Base-by-base conservation (phyloP, 2,113 vertebrate genomes). In the Sula dactylatra region DNA sequence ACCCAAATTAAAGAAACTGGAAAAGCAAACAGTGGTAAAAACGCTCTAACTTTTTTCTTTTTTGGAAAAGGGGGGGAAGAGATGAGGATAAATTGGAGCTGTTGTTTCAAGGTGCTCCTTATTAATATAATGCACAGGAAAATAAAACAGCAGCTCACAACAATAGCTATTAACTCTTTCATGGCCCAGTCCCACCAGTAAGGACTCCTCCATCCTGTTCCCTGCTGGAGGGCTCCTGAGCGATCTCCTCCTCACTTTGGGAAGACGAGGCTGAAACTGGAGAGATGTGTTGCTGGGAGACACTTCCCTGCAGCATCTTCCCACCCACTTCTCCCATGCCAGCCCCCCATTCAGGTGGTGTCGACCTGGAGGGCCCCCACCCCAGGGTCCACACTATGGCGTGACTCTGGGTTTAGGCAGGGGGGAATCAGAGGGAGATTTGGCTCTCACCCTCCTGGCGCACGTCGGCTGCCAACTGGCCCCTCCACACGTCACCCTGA, bases 1-100 rank as follows among this genome's bases (percentile, higher is more conserved):
- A 98, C 97, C 98, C 98, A 98, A 98, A 99, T 99, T 99, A 99
- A 98, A 97, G 98, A 99, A 99, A 98, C 98, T 98, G 97, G 98
- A 98, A 99, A 99, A 97, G 97, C 98, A 99, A 99, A 99, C 97
- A 98, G 84, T 96, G 98, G 98, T 97, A 86, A 97, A 97, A 96
- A 94, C 10, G 20, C 88, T 83, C 94, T 84, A 82, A 77, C 84
- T 92, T 97, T 84, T 95, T 88, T 71, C 88, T 85, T 38, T 71
- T 96, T 94, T 92, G 42, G 58, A 78, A 67, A 34, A 9, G 27
- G 31, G 42, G 44, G 36, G 27, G n/a, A 50, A 38, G 32, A 47
- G 26, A 66, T 52, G 82, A 82, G 88, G 82, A 96, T 97, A 90
- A 96, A 94, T 89, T 77, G 42, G 88, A 61, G 54, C 54, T 73